These are phyloP conservation scores for Scophthalmus maximus DNA, from an alignment of 2,113 vertebrate genomes.

Conservation along the genomic window DNA sequence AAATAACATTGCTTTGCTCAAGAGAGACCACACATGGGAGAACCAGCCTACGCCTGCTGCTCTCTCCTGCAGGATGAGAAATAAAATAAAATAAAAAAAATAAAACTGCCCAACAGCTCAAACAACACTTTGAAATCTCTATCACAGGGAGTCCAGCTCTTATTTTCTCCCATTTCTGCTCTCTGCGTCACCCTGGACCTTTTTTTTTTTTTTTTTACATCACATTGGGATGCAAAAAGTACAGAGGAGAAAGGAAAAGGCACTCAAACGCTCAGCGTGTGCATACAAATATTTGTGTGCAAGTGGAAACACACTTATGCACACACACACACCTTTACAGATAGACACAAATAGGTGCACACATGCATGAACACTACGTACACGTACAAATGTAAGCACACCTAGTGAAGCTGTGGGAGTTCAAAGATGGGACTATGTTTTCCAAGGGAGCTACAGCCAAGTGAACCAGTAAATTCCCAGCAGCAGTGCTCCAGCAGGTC, in stretches of 20 bases:
- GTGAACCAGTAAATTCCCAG: conserved; percentile 55
- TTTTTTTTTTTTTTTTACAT: too few species aligned
- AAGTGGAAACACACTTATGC: conserved; percentile 6
- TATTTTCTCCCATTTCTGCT: conserved; percentile 38
- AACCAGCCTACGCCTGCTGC: conserved; percentile 76
- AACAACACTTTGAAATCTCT: conserved; percentile 66
- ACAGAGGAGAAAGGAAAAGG: conserved; percentile 37
- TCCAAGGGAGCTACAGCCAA: conserved; percentile 38
- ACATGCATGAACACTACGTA: conserved; percentile 19
- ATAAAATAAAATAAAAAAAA: conserved; percentile 42
- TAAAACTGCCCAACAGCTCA: conserved; percentile 60
- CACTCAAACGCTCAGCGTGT: conserved; percentile 41
- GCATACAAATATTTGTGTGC: conserved; percentile 34
- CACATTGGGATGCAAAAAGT: conserved; percentile 58
- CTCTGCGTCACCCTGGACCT: conserved; percentile 40
- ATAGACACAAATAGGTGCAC: conserved; percentile 27
- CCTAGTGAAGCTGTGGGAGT: conserved; percentile 50
- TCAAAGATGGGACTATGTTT: conserved; percentile 48
- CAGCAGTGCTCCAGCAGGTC: conserved; percentile 38
- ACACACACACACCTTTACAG: conserved; percentile 17
- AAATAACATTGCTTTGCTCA: conserved; percentile 74
- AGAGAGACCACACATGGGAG: conserved; percentile 77
- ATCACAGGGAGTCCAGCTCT: conserved; percentile 48
- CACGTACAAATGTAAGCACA: conserved; percentile 39
- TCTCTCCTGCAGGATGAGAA: conserved; percentile 63